Evolutionary conservation across 1,140 invertebrate genomes (phyloP), one percentile per base, ranked within the genome.

Genomic region (Helicoverpa zea): DNA sequence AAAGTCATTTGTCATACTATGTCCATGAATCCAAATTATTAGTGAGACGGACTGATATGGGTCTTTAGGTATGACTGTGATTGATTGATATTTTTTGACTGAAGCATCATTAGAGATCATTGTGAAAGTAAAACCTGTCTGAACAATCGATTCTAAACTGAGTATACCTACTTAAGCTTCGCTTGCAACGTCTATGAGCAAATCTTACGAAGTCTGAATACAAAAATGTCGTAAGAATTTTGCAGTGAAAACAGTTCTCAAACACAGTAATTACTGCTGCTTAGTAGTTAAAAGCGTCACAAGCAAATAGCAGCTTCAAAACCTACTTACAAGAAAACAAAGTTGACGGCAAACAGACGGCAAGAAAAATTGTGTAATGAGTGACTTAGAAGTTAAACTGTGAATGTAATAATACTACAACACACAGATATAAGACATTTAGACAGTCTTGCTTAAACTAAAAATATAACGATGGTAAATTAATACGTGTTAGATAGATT

Each of bases 1-100:
- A 51, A 63, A 63, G 51, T 49, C 73, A 76, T 76, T 76, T 76
- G 73, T 76, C 73, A 76, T 63, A 63, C 14, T 49, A 63, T 54
- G 13, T 51, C 73, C 51, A 76, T 76, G 58, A 76, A 51, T 76
- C 58, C 51, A 63, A 76, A 63, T 76, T 58, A 76, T 23, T 72
- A 58, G 43, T 51, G 58, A 73, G 52, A 56, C 68, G 16, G 49
- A 73, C 58, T 58, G 70, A 63, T 59, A 63, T 63, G 43, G 9
- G 54, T n/a, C 12, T 51, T 49, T 72, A 51, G 10, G 14, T 58
- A 43, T 76, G 73, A 76, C 47, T 23, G 47, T 52, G 73, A 76
- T 76, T 76, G 16, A 76, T 72, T 2, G 64, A 18, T 49, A 23
- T 10, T 59, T 49, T 70, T 52, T 72, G 49, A 10, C 43, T 52